Conservation (phyloP, 2,888 invertebrate species). For the Apotomis betuletana region DNA sequence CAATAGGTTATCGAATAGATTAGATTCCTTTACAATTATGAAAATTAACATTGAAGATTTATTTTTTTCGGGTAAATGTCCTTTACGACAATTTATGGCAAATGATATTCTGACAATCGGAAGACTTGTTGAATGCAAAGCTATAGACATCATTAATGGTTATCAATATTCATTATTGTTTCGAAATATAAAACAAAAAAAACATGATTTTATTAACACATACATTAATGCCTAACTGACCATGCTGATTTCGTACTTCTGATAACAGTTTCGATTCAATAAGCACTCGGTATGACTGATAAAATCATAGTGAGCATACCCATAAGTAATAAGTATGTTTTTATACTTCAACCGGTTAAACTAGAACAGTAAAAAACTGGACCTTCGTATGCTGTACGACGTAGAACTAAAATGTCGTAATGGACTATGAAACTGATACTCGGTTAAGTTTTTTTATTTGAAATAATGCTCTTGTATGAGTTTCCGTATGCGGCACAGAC, state of each 20-base stretch:
- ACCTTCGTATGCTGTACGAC: neutral
- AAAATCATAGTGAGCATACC: conserved; percentile 9
- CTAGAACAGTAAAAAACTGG: conserved; percentile 16
- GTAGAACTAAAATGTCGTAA: neutral
- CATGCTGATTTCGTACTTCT: conserved; percentile 19
- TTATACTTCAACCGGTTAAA: conserved; percentile 6
- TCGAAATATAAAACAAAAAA: neutral
- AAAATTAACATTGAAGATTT: too few species aligned
- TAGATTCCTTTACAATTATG: too few species aligned
- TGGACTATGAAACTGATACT: neutral
- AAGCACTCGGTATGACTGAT: conserved; percentile 11
- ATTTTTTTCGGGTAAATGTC: too few species aligned
- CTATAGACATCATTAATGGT: too few species aligned
- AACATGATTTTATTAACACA: conserved; percentile 13
- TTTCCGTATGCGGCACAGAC: conserved; percentile 13
- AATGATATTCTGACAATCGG: too few species aligned
- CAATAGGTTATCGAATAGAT: too few species aligned
- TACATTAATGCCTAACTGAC: conserved; percentile 8
- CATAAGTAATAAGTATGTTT: conserved; percentile 26
- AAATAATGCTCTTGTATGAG: neutral
- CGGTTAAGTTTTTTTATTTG: neutral
- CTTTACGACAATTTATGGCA: too few species aligned
- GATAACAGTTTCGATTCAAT: conserved; percentile 28
- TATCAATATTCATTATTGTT: neutral
- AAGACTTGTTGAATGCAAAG: too few species aligned